Conservation (phyloP, 2,888 invertebrate species). For the Eupithecia vulgata region DNA sequence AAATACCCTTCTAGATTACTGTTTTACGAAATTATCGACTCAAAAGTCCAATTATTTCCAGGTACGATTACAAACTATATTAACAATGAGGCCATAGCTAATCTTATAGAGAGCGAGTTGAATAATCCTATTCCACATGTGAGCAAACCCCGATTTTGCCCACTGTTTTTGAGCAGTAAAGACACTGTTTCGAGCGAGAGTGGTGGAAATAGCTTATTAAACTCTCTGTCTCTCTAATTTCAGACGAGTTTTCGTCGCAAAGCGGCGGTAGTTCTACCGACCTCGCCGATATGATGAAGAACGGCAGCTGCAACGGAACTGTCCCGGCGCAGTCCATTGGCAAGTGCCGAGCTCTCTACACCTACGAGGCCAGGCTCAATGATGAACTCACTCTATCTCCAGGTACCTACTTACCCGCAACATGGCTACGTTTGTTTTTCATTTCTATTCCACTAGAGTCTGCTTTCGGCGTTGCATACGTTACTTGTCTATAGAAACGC, state of each 20-base stretch:
- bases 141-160: too few species aligned
- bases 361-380: slow-evolving; percentile 93
- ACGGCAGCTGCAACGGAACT: slow-evolving; percentile 68
- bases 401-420: slow-evolving; percentile 71
- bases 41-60: too few species aligned
- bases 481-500: neutral
- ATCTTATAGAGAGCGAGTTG: too few species aligned
- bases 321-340: slow-evolving; percentile 78
- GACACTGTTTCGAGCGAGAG: too few species aligned
- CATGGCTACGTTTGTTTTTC: neutral
- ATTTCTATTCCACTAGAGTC: neutral
- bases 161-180: too few species aligned
- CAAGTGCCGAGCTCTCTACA: slow-evolving; percentile 93
- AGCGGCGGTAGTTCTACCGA: slow-evolving; percentile 86
- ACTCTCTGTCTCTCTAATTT: neutral
- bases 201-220: too few species aligned
- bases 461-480: neutral
- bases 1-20: too few species aligned
- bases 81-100: too few species aligned
- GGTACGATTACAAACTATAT: too few species aligned
- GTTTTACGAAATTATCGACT: too few species aligned
- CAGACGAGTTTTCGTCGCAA: slow-evolving; percentile 93
- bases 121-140: too few species aligned
- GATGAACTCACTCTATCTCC: slow-evolving; percentile 92
- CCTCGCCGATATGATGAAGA: slow-evolving; percentile 77